These are phyloP conservation scores for Emys orbicularis DNA, from an alignment of 2,797 vertebrate species.

Conservation along the genomic window DNA sequence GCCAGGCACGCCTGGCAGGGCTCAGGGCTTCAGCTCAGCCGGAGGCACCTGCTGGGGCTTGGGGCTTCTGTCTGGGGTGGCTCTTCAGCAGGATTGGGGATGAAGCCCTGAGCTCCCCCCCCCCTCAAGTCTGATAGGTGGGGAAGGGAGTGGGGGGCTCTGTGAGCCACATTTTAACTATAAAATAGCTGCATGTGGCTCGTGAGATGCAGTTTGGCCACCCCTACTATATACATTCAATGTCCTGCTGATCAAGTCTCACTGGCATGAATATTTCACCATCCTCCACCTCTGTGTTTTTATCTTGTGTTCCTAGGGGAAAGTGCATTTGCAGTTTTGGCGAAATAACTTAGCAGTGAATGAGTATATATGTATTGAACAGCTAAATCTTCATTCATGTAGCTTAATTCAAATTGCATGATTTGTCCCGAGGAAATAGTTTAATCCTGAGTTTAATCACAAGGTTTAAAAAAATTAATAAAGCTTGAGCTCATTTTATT, in stretches of 20 bases:
- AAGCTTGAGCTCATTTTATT: neutral
- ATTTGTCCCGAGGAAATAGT: neutral
- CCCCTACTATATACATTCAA: fast-evolving
- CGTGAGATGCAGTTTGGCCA: no score
- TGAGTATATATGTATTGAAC: neutral
- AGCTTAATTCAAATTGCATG: fast-evolving
- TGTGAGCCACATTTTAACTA: no score
- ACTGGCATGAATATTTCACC: neutral
- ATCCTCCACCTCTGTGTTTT: fast-evolving
- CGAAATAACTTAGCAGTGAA: fast-evolving
- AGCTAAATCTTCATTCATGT: no score
- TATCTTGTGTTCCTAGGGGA: fast-evolving
- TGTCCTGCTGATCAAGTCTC: fast-evolving
- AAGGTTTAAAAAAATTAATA: neutral
- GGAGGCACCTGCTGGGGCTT: no score
- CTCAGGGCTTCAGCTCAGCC: no score
- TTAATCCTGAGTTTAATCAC: neutral
- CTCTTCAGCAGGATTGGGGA: no score
- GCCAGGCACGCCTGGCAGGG: no score
- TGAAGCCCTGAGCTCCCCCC: no score
- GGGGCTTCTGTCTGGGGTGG: no score
- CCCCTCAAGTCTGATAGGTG: no score
- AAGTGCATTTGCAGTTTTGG: fast-evolving
- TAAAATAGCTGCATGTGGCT: no score
- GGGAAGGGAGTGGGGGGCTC: no score